A percentile compares a stretch with the other conserved stretches of the same genome.
phyloP scores from a whole-genome alignment of 2,113 vertebrate genomes.

The Rhombomys opimus region DNA sequence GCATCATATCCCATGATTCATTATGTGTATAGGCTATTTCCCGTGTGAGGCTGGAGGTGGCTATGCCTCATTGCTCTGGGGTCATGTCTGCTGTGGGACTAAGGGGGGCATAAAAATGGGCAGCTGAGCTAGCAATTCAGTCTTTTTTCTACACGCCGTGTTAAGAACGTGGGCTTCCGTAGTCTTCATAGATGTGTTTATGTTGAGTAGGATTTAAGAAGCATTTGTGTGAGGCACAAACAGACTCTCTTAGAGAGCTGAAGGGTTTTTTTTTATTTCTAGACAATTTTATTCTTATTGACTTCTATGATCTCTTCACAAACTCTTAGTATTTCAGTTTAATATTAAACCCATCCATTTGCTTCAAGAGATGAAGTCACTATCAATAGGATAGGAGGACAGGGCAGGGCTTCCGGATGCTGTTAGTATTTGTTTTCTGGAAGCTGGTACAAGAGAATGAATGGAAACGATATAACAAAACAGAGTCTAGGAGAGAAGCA shows the following conservation, averaged over 20 bases:
- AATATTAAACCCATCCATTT: slow-evolving; percentile 72
- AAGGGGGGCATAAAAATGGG: background rate
- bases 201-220: slow-evolving; percentile 1
- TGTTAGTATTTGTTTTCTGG: slow-evolving; percentile 47
- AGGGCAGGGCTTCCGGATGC: slow-evolving; percentile 23
- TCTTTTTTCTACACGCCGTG: background rate
- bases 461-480: slow-evolving; percentile 29
- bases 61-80: rapidly evolving
- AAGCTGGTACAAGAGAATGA: background rate
- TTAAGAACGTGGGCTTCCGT: slow-evolving; percentile 17
- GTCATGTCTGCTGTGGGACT: background rate
- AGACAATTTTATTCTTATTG: slow-evolving; percentile 45
- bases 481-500: background rate
- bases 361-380: slow-evolving; percentile 66
- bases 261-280: slow-evolving; percentile 30
- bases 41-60: background rate
- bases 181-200: slow-evolving; percentile 27
- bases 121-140: background rate
- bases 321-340: slow-evolving; percentile 54
- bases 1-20: background rate
- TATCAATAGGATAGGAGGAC: slow-evolving; percentile 61
- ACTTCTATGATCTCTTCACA: slow-evolving; percentile 54
- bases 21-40: background rate
- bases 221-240: background rate
- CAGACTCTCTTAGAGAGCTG: background rate